Conservation (phyloP, 1,140 invertebrate genomes). For the Caerostris extrusa region DNA sequence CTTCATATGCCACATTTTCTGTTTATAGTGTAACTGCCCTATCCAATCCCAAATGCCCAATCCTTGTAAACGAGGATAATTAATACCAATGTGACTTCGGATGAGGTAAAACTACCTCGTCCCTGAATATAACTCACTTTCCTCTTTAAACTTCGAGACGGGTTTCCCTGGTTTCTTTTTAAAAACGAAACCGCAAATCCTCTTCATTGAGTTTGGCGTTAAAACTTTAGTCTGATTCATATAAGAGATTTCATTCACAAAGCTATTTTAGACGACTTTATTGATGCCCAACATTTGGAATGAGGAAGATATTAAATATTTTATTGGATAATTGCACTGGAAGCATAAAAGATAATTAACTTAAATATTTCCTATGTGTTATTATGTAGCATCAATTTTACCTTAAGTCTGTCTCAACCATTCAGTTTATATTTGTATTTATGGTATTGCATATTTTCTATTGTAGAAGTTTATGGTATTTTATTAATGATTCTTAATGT, state of each 20-base stretch:
- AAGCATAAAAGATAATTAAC: not conserved
- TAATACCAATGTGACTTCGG: not conserved
- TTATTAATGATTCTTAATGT: too few relatives aligned
- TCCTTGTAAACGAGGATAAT: not conserved
- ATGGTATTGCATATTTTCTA: too few relatives aligned
- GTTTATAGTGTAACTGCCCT: conserved; percentile 2
- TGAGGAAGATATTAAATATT: conserved; percentile 11
- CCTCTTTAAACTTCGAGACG: not conserved
- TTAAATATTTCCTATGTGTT: too few relatives aligned
- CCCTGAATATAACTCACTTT: not conserved
- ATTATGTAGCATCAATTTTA: not conserved
- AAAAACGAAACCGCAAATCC: not conserved
- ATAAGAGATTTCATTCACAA: not conserved
- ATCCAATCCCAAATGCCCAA: not conserved
- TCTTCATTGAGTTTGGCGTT: not conserved
- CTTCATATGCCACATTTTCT: not conserved
- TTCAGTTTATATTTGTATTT: too few relatives aligned
- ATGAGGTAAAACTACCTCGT: not conserved
- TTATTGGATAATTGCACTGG: not conserved
- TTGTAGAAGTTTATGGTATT: too few relatives aligned
- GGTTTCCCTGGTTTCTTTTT: not conserved
- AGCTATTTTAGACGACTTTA: too few relatives aligned
- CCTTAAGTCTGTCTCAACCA: too few relatives aligned
- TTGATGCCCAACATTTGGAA: not conserved
- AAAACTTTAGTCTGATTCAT: not conserved